Percentiles rank a stretch among this genome's conserved stretches.
Conservation (phyloP, 2,797 vertebrate genomes). For the Peromyscus aztecus region DNA sequence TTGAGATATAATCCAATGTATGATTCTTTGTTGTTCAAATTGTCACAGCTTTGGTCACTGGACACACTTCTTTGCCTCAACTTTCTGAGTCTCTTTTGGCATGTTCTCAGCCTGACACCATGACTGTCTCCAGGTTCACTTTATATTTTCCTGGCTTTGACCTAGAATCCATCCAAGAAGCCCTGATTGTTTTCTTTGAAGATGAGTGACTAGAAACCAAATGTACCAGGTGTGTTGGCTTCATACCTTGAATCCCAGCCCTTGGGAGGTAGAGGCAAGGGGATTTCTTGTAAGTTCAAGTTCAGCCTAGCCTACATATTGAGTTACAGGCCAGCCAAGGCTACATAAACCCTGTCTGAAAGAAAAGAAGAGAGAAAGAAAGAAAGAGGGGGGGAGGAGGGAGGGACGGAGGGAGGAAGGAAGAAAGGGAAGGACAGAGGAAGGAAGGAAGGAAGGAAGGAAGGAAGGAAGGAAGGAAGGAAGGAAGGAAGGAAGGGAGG, state of each 20-base stretch:
- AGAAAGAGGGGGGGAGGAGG: too few relatives aligned
- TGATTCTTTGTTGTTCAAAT: constrained; percentile 20
- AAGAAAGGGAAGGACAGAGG: too few relatives aligned
- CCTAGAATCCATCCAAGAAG: background rate
- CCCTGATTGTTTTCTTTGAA: constrained; percentile 7
- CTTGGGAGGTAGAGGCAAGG: background rate
- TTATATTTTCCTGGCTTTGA: background rate
- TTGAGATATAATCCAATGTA: background rate
- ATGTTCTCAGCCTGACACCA: background rate
- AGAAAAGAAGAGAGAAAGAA: background rate
- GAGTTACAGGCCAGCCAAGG: too few relatives aligned
- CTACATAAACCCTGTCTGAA: background rate
- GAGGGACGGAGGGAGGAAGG: too few relatives aligned
- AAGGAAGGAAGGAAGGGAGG: too few relatives aligned
- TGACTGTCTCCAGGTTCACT: background rate
- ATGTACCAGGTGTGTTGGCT: background rate
- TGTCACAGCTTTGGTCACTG: background rate
- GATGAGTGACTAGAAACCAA: constrained; percentile 34
- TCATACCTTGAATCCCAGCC: too few relatives aligned
- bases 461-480: too few relatives aligned
- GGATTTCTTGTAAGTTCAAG: too few relatives aligned
- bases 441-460: too few relatives aligned
- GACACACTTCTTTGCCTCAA: background rate
- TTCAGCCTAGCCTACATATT: too few relatives aligned
- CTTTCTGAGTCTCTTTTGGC: constrained; percentile 11